phyloP scores from a whole-genome alignment of 2,113 vertebrate species.

The Furnarius figulus region DNA sequence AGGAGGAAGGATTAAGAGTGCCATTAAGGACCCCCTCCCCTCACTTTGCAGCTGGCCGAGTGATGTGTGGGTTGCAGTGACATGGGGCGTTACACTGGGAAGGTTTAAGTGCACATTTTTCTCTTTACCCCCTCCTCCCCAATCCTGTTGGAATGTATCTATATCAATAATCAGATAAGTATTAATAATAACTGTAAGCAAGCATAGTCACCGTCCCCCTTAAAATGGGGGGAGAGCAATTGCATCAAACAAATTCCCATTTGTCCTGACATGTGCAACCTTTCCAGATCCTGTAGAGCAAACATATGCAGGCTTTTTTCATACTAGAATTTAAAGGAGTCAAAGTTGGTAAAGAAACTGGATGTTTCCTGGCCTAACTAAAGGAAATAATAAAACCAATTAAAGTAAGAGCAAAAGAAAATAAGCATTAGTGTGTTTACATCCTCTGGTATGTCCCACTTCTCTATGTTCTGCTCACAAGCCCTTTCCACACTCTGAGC shows the following conservation, averaged over 20 bases:
- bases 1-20: background rate
- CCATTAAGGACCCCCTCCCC: background rate
- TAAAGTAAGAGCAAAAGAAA: background rate
- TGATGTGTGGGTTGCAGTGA: accelerated
- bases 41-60: background rate
- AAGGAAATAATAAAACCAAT: conserved; percentile 5
- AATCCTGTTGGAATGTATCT: conserved; percentile 14
- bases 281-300: background rate
- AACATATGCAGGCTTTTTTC: background rate
- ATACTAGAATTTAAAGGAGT: background rate
- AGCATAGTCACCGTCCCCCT: background rate
- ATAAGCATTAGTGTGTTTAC: conserved; percentile 3
- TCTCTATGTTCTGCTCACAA: background rate
- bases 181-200: background rate
- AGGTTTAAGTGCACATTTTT: background rate
- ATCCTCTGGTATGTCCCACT: conserved; percentile 14
- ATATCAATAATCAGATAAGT: background rate
- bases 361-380: conserved; percentile 37
- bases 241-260: background rate
- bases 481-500: conserved; percentile 11
- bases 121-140: background rate
- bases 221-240: background rate
- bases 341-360: conserved; percentile 19
- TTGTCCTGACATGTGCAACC: background rate
- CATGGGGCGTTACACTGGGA: background rate